A percentile compares a stretch with the other conserved stretches of the same genome.
phyloP scores from a whole-genome alignment of 2,113 vertebrate species.

The Charina bottae region DNA sequence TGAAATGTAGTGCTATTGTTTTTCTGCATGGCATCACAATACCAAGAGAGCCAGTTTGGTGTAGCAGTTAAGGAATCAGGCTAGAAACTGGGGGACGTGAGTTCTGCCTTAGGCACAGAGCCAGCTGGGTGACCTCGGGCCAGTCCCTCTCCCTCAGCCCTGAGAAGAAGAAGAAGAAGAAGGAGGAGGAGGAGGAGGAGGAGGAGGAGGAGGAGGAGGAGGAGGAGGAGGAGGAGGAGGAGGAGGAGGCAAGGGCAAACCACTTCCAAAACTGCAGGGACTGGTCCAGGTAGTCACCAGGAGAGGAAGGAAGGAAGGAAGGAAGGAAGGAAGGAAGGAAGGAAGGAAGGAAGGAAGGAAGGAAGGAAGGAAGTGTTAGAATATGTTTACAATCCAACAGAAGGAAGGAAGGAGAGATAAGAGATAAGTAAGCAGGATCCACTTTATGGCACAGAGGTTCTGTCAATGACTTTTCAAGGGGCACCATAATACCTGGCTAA shows the following conservation, averaged over 20 bases:
- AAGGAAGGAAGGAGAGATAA: too few species aligned
- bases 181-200: too few species aligned
- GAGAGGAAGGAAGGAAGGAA: too few species aligned
- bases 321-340: background rate
- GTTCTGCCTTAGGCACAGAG: too few species aligned
- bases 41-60: too few species aligned
- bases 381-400: too few species aligned
- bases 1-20: background rate
- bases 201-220: too few species aligned
- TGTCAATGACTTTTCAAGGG: background rate
- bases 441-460: background rate
- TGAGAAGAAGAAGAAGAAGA: background rate
- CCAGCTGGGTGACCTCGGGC: background rate
- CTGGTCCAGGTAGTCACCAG: background rate
- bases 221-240: too few species aligned
- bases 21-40: background rate
- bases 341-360: background rate
- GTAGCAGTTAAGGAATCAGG: background rate
- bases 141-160: background rate
- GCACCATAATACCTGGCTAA: background rate
- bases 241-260: background rate
- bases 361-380: background rate
- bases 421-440: background rate
- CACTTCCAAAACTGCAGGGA: background rate
- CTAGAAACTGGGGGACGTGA: background rate